Conservation (phyloP, 2,113 vertebrate species). For the Aix galericulata region DNA sequence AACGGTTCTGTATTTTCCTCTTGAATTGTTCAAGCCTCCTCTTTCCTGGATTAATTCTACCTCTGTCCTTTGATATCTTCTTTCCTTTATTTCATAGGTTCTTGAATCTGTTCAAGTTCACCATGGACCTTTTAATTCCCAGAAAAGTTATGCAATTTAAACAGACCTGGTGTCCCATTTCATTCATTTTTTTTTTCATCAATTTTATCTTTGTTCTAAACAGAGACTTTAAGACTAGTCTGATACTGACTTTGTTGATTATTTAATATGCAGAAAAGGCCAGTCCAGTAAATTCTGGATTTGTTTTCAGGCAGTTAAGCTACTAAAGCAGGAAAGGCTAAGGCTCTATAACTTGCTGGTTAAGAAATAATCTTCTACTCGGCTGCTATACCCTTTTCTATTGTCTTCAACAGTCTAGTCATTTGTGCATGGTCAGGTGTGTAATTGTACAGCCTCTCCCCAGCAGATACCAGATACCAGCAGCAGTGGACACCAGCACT, state of each 20-base stretch:
- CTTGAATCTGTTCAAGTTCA: background rate
- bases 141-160: background rate
- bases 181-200: background rate
- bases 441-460: background rate
- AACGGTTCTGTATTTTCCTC: background rate
- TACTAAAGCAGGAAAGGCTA: background rate
- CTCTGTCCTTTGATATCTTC: background rate
- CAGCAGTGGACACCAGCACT: background rate
- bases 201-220: background rate
- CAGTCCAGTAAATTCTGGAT: background rate
- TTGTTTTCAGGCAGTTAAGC: background rate
- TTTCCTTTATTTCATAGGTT: background rate
- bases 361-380: background rate
- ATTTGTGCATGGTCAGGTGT: background rate
- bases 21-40: background rate
- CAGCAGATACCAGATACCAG: background rate
- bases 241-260: background rate
- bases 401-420: background rate
- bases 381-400: background rate
- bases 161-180: background rate
- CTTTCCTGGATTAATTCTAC: background rate
- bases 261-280: background rate
- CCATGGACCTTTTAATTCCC: background rate
- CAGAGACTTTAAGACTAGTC: background rate
- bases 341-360: background rate